Conservation (phyloP, 2,888 invertebrate genomes). For the Nipponacmea schrenckii region DNA sequence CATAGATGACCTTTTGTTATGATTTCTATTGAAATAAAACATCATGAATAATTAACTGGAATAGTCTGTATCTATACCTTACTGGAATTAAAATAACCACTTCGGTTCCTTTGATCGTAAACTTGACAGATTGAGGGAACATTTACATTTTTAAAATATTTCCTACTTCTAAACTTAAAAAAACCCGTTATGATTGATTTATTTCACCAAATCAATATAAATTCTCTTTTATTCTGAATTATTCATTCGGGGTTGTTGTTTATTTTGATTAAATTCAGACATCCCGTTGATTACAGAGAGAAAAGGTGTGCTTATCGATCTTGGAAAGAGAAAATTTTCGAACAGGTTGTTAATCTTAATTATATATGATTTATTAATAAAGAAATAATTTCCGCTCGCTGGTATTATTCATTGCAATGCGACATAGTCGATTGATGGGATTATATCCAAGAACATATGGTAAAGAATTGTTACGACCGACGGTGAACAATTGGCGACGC, state of each 20-base stretch:
- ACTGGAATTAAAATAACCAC: too few species aligned
- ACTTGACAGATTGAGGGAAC: too few species aligned
- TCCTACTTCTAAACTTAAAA: too few species aligned
- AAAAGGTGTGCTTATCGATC: not conserved
- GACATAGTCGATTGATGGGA: not conserved
- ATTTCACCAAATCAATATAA: not conserved
- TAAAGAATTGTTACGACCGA: not conserved
- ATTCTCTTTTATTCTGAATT: not conserved
- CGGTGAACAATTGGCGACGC: too few species aligned
- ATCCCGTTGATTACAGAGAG: not conserved
- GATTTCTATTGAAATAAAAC: too few species aligned
- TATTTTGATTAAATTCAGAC: not conserved
- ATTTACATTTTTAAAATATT: too few species aligned
- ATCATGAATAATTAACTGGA: too few species aligned
- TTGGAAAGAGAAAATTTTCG: not conserved
- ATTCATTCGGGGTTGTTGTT: not conserved
- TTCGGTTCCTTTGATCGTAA: too few species aligned
- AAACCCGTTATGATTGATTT: not conserved
- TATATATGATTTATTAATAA: slow-evolving; percentile 6
- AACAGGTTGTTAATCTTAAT: slow-evolving; percentile 3
- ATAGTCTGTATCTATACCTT: too few species aligned
- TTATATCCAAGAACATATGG: not conserved
- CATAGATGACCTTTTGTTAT: too few species aligned
- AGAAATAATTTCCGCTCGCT: not conserved
- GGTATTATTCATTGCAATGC: not conserved